phyloP scores from a whole-genome alignment of 30 jellyfish, hydroid and myxozoan species.

The Catostylus mosaicus region DNA sequence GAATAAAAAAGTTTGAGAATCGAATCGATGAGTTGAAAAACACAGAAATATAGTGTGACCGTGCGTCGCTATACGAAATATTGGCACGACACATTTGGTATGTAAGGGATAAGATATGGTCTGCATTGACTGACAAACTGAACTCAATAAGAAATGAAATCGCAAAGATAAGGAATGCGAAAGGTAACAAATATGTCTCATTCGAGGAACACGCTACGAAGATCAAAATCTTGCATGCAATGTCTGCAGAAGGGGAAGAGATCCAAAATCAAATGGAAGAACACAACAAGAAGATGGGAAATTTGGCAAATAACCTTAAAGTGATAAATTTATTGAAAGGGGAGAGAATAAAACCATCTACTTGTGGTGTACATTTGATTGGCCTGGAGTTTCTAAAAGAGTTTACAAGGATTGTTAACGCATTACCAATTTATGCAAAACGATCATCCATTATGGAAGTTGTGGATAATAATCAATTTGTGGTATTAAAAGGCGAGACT shows the following conservation, averaged over 20 bases:
- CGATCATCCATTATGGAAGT: slow-evolving; percentile 38
- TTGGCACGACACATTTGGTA: neutral
- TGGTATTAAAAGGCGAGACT: slow-evolving; percentile 81
- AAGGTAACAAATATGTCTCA: neutral
- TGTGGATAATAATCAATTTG: slow-evolving; percentile 47
- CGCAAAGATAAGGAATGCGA: neutral
- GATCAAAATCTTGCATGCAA: neutral
- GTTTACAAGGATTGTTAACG: slow-evolving; percentile 21
- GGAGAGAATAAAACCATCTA: neutral
- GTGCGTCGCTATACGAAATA: neutral
- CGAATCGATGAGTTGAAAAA: neutral
- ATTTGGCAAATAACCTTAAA: neutral
- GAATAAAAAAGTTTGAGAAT: neutral
- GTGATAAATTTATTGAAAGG: neutral
- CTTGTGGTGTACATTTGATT: slow-evolving; percentile 13
- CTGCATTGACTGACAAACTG: neutral
- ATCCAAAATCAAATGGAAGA: slow-evolving; percentile 20
- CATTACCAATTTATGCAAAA: slow-evolving; percentile 71
- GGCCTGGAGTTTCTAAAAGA: slow-evolving; percentile 32
- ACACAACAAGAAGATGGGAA: neutral
- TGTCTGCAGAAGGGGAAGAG: slow-evolving; percentile 16
- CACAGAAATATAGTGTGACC: neutral
- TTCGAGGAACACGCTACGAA: slow-evolving; percentile 13
- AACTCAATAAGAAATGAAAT: neutral
- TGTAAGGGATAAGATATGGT: neutral